These are phyloP conservation scores for Brachionus paranguensis DNA, from an alignment of 1,140 invertebrate genomes.

Conservation along the genomic window DNA sequence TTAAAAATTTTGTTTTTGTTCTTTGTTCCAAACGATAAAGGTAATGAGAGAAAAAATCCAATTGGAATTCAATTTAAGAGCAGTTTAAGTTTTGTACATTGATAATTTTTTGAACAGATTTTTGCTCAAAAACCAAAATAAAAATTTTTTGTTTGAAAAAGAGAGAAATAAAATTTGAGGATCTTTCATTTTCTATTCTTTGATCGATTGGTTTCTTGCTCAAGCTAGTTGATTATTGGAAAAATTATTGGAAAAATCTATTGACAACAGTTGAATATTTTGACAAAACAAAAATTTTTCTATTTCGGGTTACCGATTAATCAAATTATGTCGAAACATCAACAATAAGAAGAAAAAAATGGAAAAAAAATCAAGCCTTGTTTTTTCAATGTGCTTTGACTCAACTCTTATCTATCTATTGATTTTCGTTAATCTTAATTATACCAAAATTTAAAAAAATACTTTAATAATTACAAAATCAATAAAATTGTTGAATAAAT, in stretches of 20 bases:
- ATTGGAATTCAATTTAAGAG: neutral
- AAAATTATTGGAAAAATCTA: neutral
- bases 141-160: neutral
- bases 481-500: slow-evolving; percentile 32
- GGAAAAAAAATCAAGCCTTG: neutral
- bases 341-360: neutral
- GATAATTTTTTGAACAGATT: neutral
- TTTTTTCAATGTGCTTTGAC: neutral
- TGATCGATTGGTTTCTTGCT: neutral
- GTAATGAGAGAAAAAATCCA: no score
- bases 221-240: slow-evolving; percentile 2
- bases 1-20: no score
- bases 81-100: neutral
- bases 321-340: slow-evolving; percentile 7
- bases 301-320: slow-evolving; percentile 13
- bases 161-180: neutral
- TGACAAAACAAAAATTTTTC: neutral
- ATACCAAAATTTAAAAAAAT: slow-evolving; percentile 9
- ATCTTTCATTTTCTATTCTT: neutral
- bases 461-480: slow-evolving; percentile 36
- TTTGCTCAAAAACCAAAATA: neutral
- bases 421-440: slow-evolving; percentile 36
- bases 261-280: neutral
- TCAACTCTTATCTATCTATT: slow-evolving; percentile 28
- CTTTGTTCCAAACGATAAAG: no score